Conservation (phyloP, 2,113 vertebrate species). For the Rafetus swinhoei region DNA sequence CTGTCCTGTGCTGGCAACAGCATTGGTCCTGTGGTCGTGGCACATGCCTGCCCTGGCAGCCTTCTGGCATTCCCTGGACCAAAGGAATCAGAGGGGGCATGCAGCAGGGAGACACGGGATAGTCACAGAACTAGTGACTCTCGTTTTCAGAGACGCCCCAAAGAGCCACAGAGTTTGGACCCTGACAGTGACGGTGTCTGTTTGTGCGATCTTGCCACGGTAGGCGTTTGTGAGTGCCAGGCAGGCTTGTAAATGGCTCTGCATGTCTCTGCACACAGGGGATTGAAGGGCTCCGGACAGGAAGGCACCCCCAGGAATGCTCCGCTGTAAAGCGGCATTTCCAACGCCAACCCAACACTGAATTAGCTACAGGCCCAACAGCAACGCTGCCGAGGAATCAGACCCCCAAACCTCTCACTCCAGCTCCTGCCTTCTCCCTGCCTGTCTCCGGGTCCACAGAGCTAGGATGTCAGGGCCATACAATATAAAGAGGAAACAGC, state of each 20-base stretch:
- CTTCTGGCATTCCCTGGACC: not conserved
- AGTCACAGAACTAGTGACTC: not conserved
- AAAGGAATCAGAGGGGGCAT: not conserved
- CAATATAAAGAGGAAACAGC: too few relatives aligned
- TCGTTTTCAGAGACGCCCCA: not conserved
- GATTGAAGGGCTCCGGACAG: not conserved
- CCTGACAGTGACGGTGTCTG: not conserved
- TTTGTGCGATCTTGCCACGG: not conserved
- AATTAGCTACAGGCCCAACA: too few relatives aligned
- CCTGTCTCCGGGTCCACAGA: too few relatives aligned
- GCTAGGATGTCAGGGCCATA: too few relatives aligned
- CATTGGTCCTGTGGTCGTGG: not conserved
- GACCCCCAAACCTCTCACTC: too few relatives aligned
- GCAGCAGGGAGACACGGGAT: not conserved
- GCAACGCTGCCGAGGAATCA: too few relatives aligned
- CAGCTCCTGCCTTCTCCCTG: too few relatives aligned
- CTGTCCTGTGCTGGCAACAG: not conserved
- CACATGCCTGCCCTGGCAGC: not conserved
- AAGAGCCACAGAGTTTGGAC: not conserved
- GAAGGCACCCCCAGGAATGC: too few relatives aligned
- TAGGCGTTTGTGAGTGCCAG: not conserved
- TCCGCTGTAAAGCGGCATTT: too few relatives aligned
- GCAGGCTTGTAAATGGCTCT: not conserved
- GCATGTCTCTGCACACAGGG: too few relatives aligned
- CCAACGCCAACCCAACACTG: too few relatives aligned